Evolutionary conservation across 2,888 invertebrate species (phyloP), one percentile per base, ranked within the genome.

Genomic region (Chrysotoxum bicinctum): DNA sequence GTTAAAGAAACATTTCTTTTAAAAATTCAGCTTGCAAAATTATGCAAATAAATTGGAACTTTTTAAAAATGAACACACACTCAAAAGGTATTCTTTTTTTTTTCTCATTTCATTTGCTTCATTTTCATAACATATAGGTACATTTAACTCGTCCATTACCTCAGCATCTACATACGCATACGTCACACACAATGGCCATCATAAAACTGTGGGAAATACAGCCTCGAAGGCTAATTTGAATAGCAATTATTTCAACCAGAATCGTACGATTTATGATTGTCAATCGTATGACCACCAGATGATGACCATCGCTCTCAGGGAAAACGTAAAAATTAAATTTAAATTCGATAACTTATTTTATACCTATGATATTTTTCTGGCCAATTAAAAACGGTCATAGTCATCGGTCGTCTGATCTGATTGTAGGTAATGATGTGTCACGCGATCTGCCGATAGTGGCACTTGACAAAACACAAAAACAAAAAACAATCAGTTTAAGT

Each of bases 261-360:
- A 50, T 66, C 66, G 23, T 66, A 66, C 66, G 66, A 66, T 66
- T 66, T 66, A 35, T 64, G 23, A 37, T 45, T 62, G 62, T 62
- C 16, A 62, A 62, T 50, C 66, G 66, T 66, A 66, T 66, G 66
- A 66, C 50, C 12, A 64, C 37, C 58, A 37, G 14, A 35, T 21
- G 21, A 40, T 37, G 21, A 40, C n/a, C 26, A 43, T 26, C 43
- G 12, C n/a, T 30, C 16, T 37, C 43, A 30, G 26, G 30, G 48
- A 64, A 48, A 32, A 43, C n/a, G 32, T 66, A 32, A 66, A 66
- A 66, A 50, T 35, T 66, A 7, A 66, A 50, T 48, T 50, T 12
- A 64, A 45, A 66, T 50, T 66, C 50, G 21, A 66, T 66, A 32
- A 48, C 4, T 60, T 32, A 45, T 45, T 32, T 43, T 16, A 48